These are phyloP conservation scores for Heliconius aoede DNA, from an alignment of 2,888 invertebrate species.

Conservation along the genomic window DNA sequence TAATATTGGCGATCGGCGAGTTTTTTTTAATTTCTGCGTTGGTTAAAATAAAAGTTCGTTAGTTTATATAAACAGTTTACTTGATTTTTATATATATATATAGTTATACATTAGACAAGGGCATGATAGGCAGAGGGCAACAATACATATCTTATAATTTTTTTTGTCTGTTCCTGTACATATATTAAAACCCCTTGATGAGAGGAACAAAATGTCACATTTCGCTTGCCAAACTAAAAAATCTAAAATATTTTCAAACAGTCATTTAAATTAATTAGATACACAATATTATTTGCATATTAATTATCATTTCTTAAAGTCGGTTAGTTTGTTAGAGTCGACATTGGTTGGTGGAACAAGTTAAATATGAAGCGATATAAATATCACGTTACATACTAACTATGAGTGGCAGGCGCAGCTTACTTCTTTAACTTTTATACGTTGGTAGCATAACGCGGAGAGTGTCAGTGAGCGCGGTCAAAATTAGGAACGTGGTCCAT, in stretches of 20 bases:
- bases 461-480: conserved; percentile 64
- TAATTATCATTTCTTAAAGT: neutral
- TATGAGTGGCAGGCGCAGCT: conserved; percentile 52
- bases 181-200: no score
- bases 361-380: conserved; percentile 30
- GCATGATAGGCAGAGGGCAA: no score
- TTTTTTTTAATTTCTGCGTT: conserved; percentile 2
- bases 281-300: neutral
- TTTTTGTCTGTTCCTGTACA: no score
- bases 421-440: conserved; percentile 39
- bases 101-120: no score
- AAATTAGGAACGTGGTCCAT: conserved; percentile 13
- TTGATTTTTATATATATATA: no score
- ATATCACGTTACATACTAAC: conserved; percentile 50
- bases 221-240: no score
- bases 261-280: neutral
- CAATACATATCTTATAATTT: no score
- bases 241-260: no score
- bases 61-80: no score
- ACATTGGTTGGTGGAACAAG: conserved; percentile 20
- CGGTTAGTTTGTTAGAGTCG: conserved; percentile 15
- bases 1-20: neutral
- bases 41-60: no score
- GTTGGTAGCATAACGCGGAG: conserved; percentile 72
- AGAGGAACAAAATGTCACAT: no score